phyloP scores from a whole-genome alignment of 2,113 vertebrate genomes.

The Siphamia tubifer region DNA sequence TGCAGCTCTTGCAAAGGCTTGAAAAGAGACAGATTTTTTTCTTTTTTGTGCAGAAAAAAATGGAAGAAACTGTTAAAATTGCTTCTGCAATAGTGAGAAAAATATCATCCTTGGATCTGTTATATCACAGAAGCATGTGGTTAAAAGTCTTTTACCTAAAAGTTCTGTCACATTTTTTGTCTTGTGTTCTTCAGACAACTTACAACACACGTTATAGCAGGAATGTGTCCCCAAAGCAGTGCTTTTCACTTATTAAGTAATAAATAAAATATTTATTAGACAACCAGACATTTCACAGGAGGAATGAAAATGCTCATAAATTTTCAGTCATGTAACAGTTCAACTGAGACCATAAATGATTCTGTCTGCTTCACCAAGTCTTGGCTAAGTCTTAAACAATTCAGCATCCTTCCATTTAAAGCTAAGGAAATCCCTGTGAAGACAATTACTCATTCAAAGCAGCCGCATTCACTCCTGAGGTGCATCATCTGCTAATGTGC shows the following conservation, averaged over 20 bases:
- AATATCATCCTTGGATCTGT: neutral
- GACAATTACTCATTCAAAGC: slow-evolving; percentile 43
- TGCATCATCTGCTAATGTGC: slow-evolving; percentile 36
- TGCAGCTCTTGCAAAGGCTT: neutral
- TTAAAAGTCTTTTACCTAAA: slow-evolving; percentile 8
- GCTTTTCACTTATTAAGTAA: slow-evolving; percentile 63
- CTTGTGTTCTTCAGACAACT: neutral
- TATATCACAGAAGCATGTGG: neutral
- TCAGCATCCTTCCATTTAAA: slow-evolving; percentile 22
- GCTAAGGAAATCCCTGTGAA: slow-evolving; percentile 2
- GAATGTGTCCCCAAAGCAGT: slow-evolving; percentile 25
- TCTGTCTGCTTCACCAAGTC: slow-evolving; percentile 22
- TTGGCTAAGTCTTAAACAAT: slow-evolving; percentile 35
- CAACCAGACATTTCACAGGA: slow-evolving; percentile 23
- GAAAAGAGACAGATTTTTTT: neutral
- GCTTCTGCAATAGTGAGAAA: neutral
- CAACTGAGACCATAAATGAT: slow-evolving; percentile 36
- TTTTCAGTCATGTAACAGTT: slow-evolving; percentile 22
- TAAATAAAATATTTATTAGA: slow-evolving; percentile 66
- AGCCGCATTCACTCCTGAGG: slow-evolving; percentile 4
- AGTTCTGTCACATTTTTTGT: slow-evolving; percentile 12
- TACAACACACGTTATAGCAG: slow-evolving; percentile 16
- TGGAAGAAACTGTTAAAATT: neutral
- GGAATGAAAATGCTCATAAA: slow-evolving; percentile 18
- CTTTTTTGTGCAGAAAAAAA: neutral